These are phyloP conservation scores for Hapalemur alaotrensis DNA, from an alignment of 2,797 vertebrate species.

Conservation along the genomic window DNA sequence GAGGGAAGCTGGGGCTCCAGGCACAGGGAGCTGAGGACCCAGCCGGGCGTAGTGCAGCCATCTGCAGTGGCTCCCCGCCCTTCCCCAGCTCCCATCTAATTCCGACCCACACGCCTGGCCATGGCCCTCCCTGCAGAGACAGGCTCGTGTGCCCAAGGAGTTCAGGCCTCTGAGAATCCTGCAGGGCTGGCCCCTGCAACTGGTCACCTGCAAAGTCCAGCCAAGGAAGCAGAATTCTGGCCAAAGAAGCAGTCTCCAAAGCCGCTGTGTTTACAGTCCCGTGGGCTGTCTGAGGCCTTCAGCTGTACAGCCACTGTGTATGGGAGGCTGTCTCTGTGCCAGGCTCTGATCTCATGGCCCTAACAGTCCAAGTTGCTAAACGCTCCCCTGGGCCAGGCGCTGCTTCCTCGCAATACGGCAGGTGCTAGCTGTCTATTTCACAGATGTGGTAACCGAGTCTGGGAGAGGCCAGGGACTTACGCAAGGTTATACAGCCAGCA, in stretches of 20 bases:
- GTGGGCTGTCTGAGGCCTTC: background rate
- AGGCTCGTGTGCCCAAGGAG: background rate
- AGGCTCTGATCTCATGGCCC: background rate
- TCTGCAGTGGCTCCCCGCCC: rapidly evolving
- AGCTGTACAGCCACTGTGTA: background rate
- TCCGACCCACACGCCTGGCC: background rate
- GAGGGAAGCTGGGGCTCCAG: background rate
- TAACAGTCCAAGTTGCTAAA: background rate
- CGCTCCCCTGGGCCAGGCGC: background rate
- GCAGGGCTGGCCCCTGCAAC: background rate
- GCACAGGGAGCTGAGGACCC: background rate
- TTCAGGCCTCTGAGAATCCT: background rate
- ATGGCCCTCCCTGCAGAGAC: background rate
- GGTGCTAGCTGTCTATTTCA: background rate
- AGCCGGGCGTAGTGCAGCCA: rapidly evolving
- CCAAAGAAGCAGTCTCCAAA: background rate
- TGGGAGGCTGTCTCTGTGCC: background rate
- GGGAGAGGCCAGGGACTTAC: background rate
- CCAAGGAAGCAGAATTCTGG: background rate
- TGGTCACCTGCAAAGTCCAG: background rate
- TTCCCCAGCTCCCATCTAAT: background rate
- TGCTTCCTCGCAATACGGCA: background rate
- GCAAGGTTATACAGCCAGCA: background rate
- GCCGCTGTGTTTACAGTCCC: background rate
- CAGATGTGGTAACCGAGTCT: background rate